Base-by-base conservation (phyloP, 2,888 invertebrate species). In the Cerastoderma edule region DNA sequence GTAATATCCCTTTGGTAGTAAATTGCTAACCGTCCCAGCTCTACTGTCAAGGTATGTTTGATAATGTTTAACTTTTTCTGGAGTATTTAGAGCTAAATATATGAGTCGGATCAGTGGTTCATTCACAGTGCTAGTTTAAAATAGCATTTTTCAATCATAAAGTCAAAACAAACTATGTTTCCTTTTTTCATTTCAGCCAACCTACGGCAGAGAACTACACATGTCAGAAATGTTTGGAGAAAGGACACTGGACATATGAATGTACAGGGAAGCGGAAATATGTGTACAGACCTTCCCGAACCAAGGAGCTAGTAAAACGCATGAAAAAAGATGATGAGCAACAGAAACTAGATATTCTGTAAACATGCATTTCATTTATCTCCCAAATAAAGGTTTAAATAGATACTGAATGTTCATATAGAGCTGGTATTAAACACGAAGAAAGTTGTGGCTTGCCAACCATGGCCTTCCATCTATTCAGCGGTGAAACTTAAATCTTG, bases 211-310 rank as follows among this genome's bases (percentile, higher is more conserved):
- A 87, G 56, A 89, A 89, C 56, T 87, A 87, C 76, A 95, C 96
- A 30, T 98, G 98, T 91, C 98, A 98, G 92, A 98, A 98, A 93
- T 98, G 98, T 91, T 93, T 98, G 63, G 96, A 97, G 93, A 95
- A 95, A 89, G 98, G 98, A 0, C 98, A 98, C 92, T 98, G 97
- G 97, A 97, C 97, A 76, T 98, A 97, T 89, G 96, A 98, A 92
- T 98, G 98, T 91, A 97, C 95, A 85, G 96, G 96, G 19, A 97
- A 98, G 93, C 94, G 98, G 78, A 98, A 98, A 93, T 96, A 96
- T 92, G 94, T 97, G 4, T 95, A 97, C 86, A 95, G 98, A 72
- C 95, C 95, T 5, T 97, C 98, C 0, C 95, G 98, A 70, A 96
- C 97, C 0, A 95, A 96, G 85, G 95, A 96, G 77, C 93, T 98